Conservation (phyloP, 2,888 invertebrate genomes). For the Allolobophora icterica region DNA sequence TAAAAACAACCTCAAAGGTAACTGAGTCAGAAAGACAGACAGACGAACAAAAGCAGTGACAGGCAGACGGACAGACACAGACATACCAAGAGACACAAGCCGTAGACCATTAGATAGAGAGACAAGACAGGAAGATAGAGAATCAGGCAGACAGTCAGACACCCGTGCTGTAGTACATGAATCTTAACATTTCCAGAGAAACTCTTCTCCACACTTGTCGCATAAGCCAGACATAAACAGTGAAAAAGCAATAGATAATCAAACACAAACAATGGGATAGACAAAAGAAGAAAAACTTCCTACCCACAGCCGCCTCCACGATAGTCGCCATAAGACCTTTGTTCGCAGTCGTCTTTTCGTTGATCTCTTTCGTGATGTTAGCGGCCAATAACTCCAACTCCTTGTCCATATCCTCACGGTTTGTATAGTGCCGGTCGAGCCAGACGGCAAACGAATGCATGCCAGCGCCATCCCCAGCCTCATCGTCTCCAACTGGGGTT, state of each 20-base stretch:
- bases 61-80: neutral
- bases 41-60: neutral
- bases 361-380: constrained; percentile 49
- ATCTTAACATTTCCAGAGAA: too few relatives aligned
- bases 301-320: constrained; percentile 32
- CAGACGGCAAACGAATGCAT: constrained; percentile 49
- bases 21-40: neutral
- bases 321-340: constrained; percentile 15
- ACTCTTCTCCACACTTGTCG: too few relatives aligned
- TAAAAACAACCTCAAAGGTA: neutral
- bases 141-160: too few relatives aligned
- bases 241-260: neutral
- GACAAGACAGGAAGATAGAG: neutral
- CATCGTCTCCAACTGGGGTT: constrained; percentile 11
- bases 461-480: constrained; percentile 45
- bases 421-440: constrained; percentile 53
- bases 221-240: too few relatives aligned
- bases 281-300: neutral
- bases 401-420: constrained; percentile 51
- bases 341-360: constrained; percentile 23
- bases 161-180: too few relatives aligned
- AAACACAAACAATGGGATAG: neutral
- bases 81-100: too few relatives aligned
- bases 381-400: constrained; percentile 50
- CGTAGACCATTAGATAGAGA: neutral